These are phyloP conservation scores for Amniataba percoides DNA, from an alignment of 2,797 vertebrate species.

Conservation along the genomic window DNA sequence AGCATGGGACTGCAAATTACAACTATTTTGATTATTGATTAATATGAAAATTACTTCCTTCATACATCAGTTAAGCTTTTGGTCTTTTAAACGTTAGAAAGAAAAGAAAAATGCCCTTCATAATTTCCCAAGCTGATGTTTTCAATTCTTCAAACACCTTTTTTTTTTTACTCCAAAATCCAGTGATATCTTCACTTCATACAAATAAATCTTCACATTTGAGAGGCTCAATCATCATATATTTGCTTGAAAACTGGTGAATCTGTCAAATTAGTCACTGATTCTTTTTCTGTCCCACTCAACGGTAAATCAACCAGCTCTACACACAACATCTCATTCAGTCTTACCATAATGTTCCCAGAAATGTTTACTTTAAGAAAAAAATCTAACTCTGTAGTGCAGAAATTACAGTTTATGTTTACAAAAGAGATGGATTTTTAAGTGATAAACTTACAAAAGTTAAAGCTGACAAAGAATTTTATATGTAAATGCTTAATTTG, in stretches of 20 bases:
- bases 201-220: slow-evolving; percentile 1
- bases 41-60: slow-evolving; percentile 1
- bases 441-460: slow-evolving; percentile 16
- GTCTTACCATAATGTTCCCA: neutral
- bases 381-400: slow-evolving; percentile 21
- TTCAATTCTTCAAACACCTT: neutral
- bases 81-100: neutral
- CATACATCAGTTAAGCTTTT: neutral
- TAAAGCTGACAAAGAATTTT: slow-evolving; percentile 29
- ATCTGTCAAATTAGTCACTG: neutral
- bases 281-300: neutral
- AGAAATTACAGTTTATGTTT: slow-evolving; percentile 51
- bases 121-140: neutral
- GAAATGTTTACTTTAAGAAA: slow-evolving; percentile 7
- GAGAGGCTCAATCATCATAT: neutral
- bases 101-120: neutral
- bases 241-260: neutral
- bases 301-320: neutral
- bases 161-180: neutral
- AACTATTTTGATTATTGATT: neutral
- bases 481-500: slow-evolving; percentile 45
- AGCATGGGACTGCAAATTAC: neutral
- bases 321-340: neutral
- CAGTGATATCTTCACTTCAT: neutral
- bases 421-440: slow-evolving; percentile 26